A percentile compares a stretch with the other conserved stretches of the same genome.
phyloP scores from a whole-genome alignment of 2,113 vertebrate genomes.

The Sceloporus tristichus region DNA sequence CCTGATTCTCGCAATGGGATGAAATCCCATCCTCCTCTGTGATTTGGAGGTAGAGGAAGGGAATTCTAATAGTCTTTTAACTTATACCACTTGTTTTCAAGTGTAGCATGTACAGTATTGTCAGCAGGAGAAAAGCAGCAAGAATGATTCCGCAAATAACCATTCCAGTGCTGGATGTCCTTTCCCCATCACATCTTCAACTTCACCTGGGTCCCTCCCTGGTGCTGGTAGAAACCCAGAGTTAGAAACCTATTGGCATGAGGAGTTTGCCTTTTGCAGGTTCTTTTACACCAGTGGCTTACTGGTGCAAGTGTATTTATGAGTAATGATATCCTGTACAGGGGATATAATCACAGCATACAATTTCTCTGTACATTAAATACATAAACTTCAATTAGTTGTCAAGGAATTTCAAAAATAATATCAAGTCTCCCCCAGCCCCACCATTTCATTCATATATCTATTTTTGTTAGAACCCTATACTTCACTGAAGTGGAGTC shows the following conservation, averaged over 20 bases:
- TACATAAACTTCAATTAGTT: not conserved
- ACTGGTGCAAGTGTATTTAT: not conserved
- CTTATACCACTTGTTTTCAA: too few species aligned
- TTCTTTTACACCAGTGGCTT: not conserved
- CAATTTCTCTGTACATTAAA: not conserved
- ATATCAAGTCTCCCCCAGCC: not conserved
- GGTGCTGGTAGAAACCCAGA: not conserved
- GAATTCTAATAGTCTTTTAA: too few species aligned
- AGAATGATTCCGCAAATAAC: too few species aligned
- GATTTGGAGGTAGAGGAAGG: too few species aligned
- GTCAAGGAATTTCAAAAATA: not conserved
- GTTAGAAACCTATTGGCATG: not conserved
- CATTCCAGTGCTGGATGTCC: not conserved
- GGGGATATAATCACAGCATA: not conserved
- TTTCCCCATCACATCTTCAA: not conserved
- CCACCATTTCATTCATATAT: not conserved
- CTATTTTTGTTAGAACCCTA: not conserved
- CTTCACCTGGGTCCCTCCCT: too few species aligned
- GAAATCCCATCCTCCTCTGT: too few species aligned
- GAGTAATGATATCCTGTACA: not conserved
- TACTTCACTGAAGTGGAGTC: not conserved
- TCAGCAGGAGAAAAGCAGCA: too few species aligned
- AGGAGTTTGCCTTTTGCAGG: not conserved
- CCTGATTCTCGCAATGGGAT: too few species aligned
- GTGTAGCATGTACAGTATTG: too few species aligned